These are phyloP conservation scores for Chrysotoxum bicinctum DNA, from an alignment of 2,888 invertebrate species.

Conservation along the genomic window DNA sequence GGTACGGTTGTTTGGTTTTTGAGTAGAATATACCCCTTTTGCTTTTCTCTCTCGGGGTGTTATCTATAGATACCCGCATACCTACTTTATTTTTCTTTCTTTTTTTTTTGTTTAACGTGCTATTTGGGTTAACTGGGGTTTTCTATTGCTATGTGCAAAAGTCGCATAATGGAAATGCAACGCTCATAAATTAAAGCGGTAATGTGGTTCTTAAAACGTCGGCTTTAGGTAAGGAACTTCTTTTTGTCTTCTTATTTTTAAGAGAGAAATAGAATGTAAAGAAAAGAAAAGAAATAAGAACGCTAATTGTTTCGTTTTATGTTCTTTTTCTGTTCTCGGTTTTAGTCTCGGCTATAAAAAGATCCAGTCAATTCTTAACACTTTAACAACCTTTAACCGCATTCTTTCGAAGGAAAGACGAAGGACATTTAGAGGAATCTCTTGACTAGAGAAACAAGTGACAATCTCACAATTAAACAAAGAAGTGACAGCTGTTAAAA, in stretches of 20 bases:
- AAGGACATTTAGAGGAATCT: too few relatives aligned
- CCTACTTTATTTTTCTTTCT: too few relatives aligned
- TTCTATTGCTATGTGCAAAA: slow-evolving; percentile 5
- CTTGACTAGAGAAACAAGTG: too few relatives aligned
- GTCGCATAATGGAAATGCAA: slow-evolving; percentile 41
- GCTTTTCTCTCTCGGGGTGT: neutral
- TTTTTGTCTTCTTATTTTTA: neutral
- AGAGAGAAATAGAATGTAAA: neutral
- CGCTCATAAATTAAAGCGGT: slow-evolving; percentile 19
- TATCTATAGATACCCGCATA: neutral
- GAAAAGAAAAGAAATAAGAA: neutral
- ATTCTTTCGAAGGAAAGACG: too few relatives aligned
- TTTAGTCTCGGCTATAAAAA: too few relatives aligned
- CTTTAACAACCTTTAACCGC: too few relatives aligned
- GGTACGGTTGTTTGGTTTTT: slow-evolving; percentile 21
- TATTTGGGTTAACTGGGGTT: slow-evolving; percentile 64
- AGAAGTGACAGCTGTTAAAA: too few relatives aligned
- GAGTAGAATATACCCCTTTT: neutral
- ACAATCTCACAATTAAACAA: too few relatives aligned
- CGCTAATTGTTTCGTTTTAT: neutral
- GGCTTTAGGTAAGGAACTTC: neutral
- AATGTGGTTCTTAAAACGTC: slow-evolving; percentile 22
- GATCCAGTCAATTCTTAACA: too few relatives aligned
- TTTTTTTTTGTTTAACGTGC: neutral
- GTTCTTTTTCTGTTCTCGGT: neutral